Conservation (phyloP, 2,888 invertebrate species). For the Drosophila merina region DNA sequence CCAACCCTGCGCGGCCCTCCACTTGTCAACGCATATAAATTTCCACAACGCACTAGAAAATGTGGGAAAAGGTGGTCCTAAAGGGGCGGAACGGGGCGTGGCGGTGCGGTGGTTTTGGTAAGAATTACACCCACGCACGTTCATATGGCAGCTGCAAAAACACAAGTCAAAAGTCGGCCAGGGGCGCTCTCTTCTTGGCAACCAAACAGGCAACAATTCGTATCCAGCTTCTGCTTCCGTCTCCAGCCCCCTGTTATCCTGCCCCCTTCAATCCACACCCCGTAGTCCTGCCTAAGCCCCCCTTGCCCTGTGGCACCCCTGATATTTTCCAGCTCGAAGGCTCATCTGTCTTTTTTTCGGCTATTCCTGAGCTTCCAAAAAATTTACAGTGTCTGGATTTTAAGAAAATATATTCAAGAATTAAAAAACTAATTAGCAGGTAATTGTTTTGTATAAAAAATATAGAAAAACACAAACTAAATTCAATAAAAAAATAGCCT, state of each 20-base stretch:
- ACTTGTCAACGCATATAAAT: slow-evolving; percentile 64
- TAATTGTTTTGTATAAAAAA: background rate
- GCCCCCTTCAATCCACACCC: background rate
- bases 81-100: too few relatives aligned
- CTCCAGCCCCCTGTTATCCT: background rate
- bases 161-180: slow-evolving; percentile 46
- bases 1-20: slow-evolving; percentile 8
- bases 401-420: too few relatives aligned
- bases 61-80: background rate
- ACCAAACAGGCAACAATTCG: slow-evolving; percentile 24
- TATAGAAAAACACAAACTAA: too few relatives aligned
- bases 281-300: background rate
- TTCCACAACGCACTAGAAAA: slow-evolving; percentile 38
- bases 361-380: slow-evolving; percentile 11
- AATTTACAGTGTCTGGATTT: slow-evolving; percentile 31
- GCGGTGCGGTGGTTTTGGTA: background rate
- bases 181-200: slow-evolving; percentile 34
- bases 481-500: too few relatives aligned
- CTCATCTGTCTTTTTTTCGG: slow-evolving; percentile 33
- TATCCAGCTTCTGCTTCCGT: slow-evolving; percentile 2
- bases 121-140: slow-evolving; percentile 14
- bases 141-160: slow-evolving; percentile 38
- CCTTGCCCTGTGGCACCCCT: slow-evolving; percentile 1
- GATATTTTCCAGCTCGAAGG: background rate
- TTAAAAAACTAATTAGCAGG: too few relatives aligned